phyloP scores from a whole-genome alignment of 2,113 vertebrate genomes.

The Cynoglossus semilaevis region DNA sequence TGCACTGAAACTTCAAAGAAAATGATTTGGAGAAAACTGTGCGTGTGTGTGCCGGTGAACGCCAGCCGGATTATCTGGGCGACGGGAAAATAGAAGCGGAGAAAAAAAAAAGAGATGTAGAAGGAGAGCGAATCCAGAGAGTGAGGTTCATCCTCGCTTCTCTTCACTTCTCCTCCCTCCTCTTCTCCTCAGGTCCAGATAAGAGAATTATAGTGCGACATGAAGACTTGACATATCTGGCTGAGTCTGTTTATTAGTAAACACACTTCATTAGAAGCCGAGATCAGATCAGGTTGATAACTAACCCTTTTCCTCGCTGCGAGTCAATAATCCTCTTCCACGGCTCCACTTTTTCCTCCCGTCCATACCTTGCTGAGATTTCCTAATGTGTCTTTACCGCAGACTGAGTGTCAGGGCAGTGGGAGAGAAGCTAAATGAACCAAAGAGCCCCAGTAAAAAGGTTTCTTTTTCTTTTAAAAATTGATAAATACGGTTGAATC shows the following conservation, averaged over 20 bases:
- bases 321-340: slow-evolving; percentile 82
- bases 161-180: slow-evolving; percentile 7
- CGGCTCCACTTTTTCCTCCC: slow-evolving; percentile 37
- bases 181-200: slow-evolving; percentile 79
- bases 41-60: slow-evolving; percentile 63
- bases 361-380: slow-evolving; percentile 78
- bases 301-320: not conserved
- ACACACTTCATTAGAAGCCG: slow-evolving; percentile 83
- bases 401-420: slow-evolving; percentile 82
- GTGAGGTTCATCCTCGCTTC: slow-evolving; percentile 22
- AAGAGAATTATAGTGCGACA: slow-evolving; percentile 83
- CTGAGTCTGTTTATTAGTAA: slow-evolving; percentile 85
- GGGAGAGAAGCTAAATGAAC: slow-evolving; percentile 43
- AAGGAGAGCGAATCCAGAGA: slow-evolving; percentile 75
- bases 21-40: slow-evolving; percentile 52
- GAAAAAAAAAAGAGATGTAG: slow-evolving; percentile 63
- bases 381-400: slow-evolving; percentile 85
- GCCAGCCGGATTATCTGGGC: slow-evolving; percentile 76
- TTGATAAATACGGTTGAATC: slow-evolving; percentile 99
- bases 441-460: slow-evolving; percentile 81
- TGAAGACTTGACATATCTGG: slow-evolving; percentile 76
- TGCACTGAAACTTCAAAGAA: slow-evolving; percentile 62
- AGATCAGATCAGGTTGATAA: slow-evolving; percentile 78
- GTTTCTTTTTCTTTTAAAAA: slow-evolving; percentile 76
- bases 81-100: slow-evolving; percentile 44